These are phyloP conservation scores for Pao palembangensis DNA, from an alignment of 2,113 vertebrate species.

Conservation along the genomic window DNA sequence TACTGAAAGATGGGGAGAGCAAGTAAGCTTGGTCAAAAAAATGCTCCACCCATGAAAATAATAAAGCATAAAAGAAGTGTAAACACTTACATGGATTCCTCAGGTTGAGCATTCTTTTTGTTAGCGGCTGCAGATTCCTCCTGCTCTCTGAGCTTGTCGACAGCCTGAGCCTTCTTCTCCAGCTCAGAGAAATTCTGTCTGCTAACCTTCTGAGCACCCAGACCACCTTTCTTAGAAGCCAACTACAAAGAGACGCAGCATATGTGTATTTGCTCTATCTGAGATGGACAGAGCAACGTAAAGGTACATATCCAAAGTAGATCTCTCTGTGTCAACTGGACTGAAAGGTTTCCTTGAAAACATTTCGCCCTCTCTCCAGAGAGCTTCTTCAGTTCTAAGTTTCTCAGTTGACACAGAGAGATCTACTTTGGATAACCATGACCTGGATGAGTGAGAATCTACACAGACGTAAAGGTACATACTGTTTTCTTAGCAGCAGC, in stretches of 20 bases:
- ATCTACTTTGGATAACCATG: too few relatives aligned
- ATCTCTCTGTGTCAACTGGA: too few relatives aligned
- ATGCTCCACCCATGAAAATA: not conserved
- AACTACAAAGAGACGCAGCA: constrained; percentile 68
- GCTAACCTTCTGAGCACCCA: constrained; percentile 93
- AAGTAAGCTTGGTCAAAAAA: not conserved
- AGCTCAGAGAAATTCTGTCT: constrained; percentile 83
- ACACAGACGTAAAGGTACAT: too few relatives aligned
- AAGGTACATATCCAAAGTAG: too few relatives aligned
- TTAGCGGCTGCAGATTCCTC: constrained; percentile 19
- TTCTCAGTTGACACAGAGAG: too few relatives aligned
- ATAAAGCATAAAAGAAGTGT: not conserved
- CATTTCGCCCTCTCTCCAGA: too few relatives aligned
- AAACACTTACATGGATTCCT: constrained; percentile 78
- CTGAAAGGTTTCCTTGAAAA: too few relatives aligned
- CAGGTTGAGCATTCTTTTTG: constrained; percentile 59
- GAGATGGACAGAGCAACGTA: not conserved
- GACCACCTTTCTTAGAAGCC: constrained; percentile 84
- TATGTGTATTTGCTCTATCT: not conserved
- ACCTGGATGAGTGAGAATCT: too few relatives aligned
- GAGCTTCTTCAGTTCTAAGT: too few relatives aligned
- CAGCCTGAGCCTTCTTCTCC: constrained; percentile 89
- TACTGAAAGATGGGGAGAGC: constrained; percentile 62
- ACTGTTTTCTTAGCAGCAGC: constrained; percentile 66
- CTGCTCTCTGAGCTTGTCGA: constrained; percentile 81